A percentile compares a stretch with the other conserved stretches of the same genome.
Evolutionary conservation across 1,140 invertebrate species (phyloP).

Genomic region (Polyergus mexicanus): DNA sequence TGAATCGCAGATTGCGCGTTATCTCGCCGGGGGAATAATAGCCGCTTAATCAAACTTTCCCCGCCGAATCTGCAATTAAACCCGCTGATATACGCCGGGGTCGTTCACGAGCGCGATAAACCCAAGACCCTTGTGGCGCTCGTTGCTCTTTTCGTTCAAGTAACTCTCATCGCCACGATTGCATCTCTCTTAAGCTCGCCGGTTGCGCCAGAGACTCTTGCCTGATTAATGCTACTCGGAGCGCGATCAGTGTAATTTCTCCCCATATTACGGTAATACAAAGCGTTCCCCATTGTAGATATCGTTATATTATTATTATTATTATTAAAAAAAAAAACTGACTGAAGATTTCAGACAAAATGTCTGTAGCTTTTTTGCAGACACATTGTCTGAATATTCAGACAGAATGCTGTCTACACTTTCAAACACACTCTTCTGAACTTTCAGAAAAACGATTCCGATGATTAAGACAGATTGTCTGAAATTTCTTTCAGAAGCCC

Average conservation of each 20-base stretch:
- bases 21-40: slow-evolving; percentile 51
- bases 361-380: no score
- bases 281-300: background rate
- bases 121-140: slow-evolving; percentile 32
- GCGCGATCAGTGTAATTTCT: background rate
- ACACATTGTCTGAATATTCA: no score
- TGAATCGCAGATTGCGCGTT: slow-evolving; percentile 50
- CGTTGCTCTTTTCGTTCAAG: slow-evolving; percentile 25
- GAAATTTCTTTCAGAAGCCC: no score
- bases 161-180: slow-evolving; percentile 29
- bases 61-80: slow-evolving; percentile 52
- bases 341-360: no score
- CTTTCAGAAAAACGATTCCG: no score
- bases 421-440: no score
- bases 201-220: background rate
- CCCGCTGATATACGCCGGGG: slow-evolving; percentile 54
- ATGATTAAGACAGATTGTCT: no score
- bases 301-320: no score
- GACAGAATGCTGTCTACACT: no score
- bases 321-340: no score
- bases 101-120: slow-evolving; percentile 55
- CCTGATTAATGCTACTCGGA: background rate
- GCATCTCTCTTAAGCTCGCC: slow-evolving; percentile 31
- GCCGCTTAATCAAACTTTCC: slow-evolving; percentile 55
- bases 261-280: background rate